Base-by-base conservation (phyloP, 2,797 vertebrate genomes). In the Acanthornis magna region DNA sequence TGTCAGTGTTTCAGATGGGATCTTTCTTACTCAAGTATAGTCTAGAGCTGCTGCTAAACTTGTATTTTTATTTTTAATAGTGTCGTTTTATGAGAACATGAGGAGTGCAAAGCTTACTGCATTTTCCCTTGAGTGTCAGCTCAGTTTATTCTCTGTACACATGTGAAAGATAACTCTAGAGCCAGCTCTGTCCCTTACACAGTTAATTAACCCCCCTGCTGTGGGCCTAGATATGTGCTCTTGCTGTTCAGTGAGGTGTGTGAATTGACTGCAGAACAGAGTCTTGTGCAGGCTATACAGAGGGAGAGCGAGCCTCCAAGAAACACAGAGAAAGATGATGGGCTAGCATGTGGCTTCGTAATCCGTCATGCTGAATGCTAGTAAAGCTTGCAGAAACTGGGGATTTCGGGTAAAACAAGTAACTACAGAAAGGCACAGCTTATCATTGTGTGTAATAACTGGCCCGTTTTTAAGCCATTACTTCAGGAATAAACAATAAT, bases 121-220 rank as follows among this genome's bases (percentile, higher is more conserved):
- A 10, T 81, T 93, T 95, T 89, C 58, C 29, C 70, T 66, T 58
- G 53, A 67, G 16, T 36, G 16, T 92, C 76, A 83, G 66, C 62
- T 82, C 67, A 68, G 70, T 86, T 86, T 88, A 54, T 93, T 68
- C 65, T 81, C 87, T 75, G 38, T 87, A 16, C 30, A 73, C 50
- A 38, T 20, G 51, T 82, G 75, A 86, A 89, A 92, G 82, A 74
- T 48, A 68, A 72, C 63, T 92, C 84, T 80, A 36, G 85, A 85
- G 60, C 34, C 81, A 89, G 66, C 81, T 94, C 89, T 88, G 84
- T 88, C 89, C 92, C 84, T 91, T 92, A 79, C 74, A 74, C 88
- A 91, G 91, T 96, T 96, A 96, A 97, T 97, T 96, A 97, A 96
- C 34, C 85, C 82, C 63, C 96, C 95, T 91, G 96, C 97, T 96